A percentile compares a stretch with the other conserved stretches of the same genome.
Conservation (phyloP, 2,888 invertebrate species). For the Eueremaeus valkanovi region DNA sequence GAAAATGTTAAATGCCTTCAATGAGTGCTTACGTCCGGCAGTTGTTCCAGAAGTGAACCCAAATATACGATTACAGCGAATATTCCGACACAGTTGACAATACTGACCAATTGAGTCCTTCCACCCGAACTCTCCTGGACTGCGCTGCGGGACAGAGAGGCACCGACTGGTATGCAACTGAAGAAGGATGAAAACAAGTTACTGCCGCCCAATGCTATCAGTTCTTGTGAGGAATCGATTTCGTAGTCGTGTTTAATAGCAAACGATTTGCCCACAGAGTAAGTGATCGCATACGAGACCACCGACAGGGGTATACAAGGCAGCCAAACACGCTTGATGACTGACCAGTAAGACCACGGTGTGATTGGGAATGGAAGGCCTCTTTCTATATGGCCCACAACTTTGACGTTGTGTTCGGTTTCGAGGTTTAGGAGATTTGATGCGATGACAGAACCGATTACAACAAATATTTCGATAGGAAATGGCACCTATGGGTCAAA, state of each 20-base stretch:
- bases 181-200: constrained; percentile 55
- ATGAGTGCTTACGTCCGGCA: constrained; percentile 63
- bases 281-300: constrained; percentile 67
- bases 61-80: constrained; percentile 76
- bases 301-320: constrained; percentile 46
- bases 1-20: too few relatives aligned
- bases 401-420: too few relatives aligned
- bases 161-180: constrained; percentile 54
- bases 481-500: too few relatives aligned
- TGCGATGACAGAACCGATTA: constrained; percentile 47
- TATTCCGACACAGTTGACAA: constrained; percentile 70
- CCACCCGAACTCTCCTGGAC: constrained; percentile 83
- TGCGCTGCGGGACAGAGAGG: constrained; percentile 56
- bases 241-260: constrained; percentile 67
- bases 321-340: too few relatives aligned
- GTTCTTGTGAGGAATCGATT: constrained; percentile 65
- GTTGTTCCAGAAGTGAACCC: constrained; percentile 78
- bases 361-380: neutral
- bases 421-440: constrained; percentile 47
- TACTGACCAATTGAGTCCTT: constrained; percentile 68
- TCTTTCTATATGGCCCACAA: constrained; percentile 45
- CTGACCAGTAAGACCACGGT: neutral
- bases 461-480: constrained; percentile 40
- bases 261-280: constrained; percentile 71
- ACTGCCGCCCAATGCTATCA: constrained; percentile 50